phyloP scores from a whole-genome alignment of 2,888 invertebrate genomes.

The Arctia plantaginis region DNA sequence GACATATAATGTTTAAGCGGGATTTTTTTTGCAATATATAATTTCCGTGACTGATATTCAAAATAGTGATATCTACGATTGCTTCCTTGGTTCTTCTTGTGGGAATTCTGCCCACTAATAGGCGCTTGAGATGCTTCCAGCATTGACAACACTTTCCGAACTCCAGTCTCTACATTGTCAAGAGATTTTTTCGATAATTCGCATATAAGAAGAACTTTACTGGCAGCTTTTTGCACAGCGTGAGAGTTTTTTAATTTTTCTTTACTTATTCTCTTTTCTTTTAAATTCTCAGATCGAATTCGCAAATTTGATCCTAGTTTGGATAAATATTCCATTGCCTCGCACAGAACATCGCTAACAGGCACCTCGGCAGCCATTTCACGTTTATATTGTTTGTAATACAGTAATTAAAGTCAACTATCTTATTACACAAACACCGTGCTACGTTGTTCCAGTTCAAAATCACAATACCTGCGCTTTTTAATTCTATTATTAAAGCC shows the following conservation, averaged over 20 bases:
- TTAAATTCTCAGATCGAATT: slow-evolving; percentile 73
- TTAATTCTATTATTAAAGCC: neutral
- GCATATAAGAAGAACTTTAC: slow-evolving; percentile 79
- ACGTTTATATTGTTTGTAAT: slow-evolving; percentile 18
- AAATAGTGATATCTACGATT: slow-evolving; percentile 60
- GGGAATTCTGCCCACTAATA: slow-evolving; percentile 56
- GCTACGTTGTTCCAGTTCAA: neutral
- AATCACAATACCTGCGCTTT: neutral
- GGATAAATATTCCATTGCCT: slow-evolving; percentile 81
- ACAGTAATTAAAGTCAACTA: slow-evolving; percentile 13
- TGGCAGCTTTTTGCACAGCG: slow-evolving; percentile 77
- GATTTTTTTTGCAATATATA: slow-evolving; percentile 71
- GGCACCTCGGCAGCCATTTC: slow-evolving; percentile 79
- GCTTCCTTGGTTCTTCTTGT: slow-evolving; percentile 22
- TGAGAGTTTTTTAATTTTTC: slow-evolving; percentile 74
- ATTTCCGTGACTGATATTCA: slow-evolving; percentile 62
- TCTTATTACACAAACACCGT: slow-evolving; percentile 14
- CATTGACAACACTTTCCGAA: slow-evolving; percentile 68
- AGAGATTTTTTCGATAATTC: slow-evolving; percentile 81
- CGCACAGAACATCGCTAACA: slow-evolving; percentile 74
- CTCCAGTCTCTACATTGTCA: slow-evolving; percentile 76
- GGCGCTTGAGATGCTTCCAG: slow-evolving; percentile 61
- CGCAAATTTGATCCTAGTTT: slow-evolving; percentile 79
- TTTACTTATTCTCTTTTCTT: slow-evolving; percentile 72
- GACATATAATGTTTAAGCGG: slow-evolving; percentile 72